Percentiles rank a stretch among this genome's conserved stretches.
Conservation (phyloP, 1,140 invertebrate species). For the Planococcus citri region DNA sequence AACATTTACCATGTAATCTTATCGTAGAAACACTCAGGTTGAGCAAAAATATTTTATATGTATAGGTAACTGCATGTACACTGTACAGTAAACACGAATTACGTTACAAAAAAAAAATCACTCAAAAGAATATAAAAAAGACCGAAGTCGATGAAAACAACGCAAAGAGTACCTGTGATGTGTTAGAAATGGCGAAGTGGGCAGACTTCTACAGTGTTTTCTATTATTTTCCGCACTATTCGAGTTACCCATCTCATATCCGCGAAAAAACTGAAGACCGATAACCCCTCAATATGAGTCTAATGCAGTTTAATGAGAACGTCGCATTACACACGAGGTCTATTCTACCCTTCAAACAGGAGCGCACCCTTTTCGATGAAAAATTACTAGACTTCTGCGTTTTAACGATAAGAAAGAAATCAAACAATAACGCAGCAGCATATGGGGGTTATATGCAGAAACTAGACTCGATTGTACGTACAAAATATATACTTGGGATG, state of each 20-base stretch:
- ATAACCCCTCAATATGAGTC: not conserved
- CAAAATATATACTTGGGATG: too few species aligned
- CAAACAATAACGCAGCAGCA: slow-evolving; percentile 1
- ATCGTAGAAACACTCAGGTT: too few species aligned
- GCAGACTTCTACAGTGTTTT: not conserved
- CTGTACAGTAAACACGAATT: too few species aligned
- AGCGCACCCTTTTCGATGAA: not conserved
- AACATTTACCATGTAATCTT: too few species aligned
- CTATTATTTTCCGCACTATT: slow-evolving; percentile 1
- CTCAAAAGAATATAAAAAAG: too few species aligned
- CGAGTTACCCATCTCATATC: not conserved
- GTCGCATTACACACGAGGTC: not conserved
- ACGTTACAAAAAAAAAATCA: too few species aligned
- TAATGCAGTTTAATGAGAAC: slow-evolving; percentile 16
- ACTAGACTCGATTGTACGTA: not conserved
- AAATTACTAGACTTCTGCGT: not conserved
- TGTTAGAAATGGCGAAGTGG: slow-evolving; percentile 6
- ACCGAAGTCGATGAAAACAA: too few species aligned
- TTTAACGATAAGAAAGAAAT: slow-evolving; percentile 13
- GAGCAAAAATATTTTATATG: too few species aligned
- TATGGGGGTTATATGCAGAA: not conserved
- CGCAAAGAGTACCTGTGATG: not conserved
- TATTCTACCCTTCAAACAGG: not conserved
- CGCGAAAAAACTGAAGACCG: not conserved
- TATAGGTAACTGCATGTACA: too few species aligned